These are phyloP conservation scores for Dinoponera quadriceps DNA, from an alignment of 1,140 invertebrate species.

Conservation along the genomic window DNA sequence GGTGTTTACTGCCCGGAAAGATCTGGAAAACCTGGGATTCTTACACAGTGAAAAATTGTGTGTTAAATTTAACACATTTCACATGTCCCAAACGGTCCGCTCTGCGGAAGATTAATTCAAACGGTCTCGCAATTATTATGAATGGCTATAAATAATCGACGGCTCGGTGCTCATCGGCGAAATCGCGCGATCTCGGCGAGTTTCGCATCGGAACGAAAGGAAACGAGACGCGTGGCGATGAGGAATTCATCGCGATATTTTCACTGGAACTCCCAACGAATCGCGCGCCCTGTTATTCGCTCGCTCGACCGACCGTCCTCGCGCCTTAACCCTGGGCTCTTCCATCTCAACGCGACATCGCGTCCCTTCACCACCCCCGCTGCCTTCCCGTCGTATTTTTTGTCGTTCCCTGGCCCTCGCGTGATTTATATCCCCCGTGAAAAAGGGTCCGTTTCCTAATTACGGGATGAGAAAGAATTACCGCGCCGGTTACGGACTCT, in stretches of 20 bases:
- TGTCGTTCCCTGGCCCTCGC: slow-evolving; percentile 53
- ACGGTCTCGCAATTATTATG: no score
- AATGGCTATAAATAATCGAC: no score
- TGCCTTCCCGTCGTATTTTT: slow-evolving; percentile 39
- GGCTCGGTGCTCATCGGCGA: no score
- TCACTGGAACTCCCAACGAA: slow-evolving; percentile 48
- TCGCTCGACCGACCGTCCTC: slow-evolving; percentile 9
- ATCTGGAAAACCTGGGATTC: no score
- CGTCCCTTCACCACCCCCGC: slow-evolving; percentile 6
- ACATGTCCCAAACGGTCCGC: no score
- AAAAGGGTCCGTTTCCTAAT: slow-evolving; percentile 71
- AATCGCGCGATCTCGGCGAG: slow-evolving; percentile 2
- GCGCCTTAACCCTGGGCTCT: slow-evolving; percentile 39
- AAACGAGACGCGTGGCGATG: not conserved
- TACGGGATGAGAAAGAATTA: slow-evolving; percentile 73
- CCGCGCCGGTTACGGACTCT: slow-evolving; percentile 48
- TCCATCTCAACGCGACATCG: slow-evolving; percentile 52
- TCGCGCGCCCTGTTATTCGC: slow-evolving; percentile 46
- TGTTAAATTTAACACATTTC: no score
- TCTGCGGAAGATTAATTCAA: no score
- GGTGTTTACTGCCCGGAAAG: no score
- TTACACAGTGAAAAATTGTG: no score
- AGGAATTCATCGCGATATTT: slow-evolving; percentile 54
- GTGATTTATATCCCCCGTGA: slow-evolving; percentile 65
- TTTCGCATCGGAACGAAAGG: slow-evolving; percentile 13